Conservation (phyloP, 2,888 invertebrate species). For the Helicoverpa assulta region DNA sequence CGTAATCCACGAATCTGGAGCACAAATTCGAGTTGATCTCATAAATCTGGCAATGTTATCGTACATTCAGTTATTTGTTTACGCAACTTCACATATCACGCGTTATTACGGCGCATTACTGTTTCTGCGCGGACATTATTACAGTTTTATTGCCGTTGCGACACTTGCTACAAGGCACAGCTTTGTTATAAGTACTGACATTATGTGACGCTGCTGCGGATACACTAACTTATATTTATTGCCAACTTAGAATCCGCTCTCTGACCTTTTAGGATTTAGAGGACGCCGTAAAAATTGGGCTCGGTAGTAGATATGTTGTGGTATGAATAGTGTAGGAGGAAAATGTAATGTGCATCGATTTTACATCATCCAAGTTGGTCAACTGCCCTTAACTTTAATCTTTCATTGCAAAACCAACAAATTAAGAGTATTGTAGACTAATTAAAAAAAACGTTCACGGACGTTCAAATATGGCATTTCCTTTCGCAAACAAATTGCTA, state of each 20-base stretch:
- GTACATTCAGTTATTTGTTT: constrained; percentile 65
- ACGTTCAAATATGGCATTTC: constrained; percentile 39
- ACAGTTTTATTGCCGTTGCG: constrained; percentile 66
- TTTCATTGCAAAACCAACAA: constrained; percentile 33
- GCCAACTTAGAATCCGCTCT: constrained; percentile 32
- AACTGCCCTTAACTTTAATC: constrained; percentile 30
- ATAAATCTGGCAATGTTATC: constrained; percentile 60
- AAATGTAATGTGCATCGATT: neutral
- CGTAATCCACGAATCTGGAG: constrained; percentile 57
- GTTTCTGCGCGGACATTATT: constrained; percentile 60
- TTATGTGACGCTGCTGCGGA: constrained; percentile 56
- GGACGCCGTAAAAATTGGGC: constrained; percentile 19
- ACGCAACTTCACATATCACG: constrained; percentile 67
- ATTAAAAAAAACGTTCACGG: constrained; percentile 46
- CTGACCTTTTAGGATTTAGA: constrained; percentile 24
- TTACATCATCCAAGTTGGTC: neutral
- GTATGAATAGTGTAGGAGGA: neutral
- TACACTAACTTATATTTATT: constrained; percentile 48
- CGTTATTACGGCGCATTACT: constrained; percentile 57
- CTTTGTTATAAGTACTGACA: constrained; percentile 53
- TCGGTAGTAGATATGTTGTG: constrained; percentile 10
- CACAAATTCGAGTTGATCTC: constrained; percentile 63
- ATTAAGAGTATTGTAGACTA: constrained; percentile 7
- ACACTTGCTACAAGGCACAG: constrained; percentile 60
- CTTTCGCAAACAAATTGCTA: constrained; percentile 42